These are phyloP conservation scores for Pampusana beccarii DNA, from an alignment of 2,113 vertebrate genomes.

Conservation along the genomic window DNA sequence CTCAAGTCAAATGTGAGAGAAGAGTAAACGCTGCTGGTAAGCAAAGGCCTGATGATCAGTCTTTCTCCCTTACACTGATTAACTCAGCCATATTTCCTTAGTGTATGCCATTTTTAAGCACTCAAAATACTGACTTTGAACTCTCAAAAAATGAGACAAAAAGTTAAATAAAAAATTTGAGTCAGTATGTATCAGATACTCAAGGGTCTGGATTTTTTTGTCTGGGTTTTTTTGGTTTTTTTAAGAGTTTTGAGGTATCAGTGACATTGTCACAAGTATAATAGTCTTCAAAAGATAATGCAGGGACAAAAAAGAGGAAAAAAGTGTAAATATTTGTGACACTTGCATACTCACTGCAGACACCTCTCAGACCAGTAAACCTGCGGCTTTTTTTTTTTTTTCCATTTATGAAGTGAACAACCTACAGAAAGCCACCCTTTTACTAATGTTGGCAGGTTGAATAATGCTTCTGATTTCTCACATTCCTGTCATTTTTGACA, in stretches of 20 bases:
- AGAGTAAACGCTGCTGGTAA: rapidly evolving
- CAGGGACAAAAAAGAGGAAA: background rate
- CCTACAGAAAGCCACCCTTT: background rate
- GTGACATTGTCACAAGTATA: background rate
- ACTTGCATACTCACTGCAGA: background rate
- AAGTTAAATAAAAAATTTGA: background rate
- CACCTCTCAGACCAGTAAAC: background rate
- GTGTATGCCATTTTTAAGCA: background rate
- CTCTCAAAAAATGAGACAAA: background rate
- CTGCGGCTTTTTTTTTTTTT: background rate
- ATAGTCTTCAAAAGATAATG: background rate
- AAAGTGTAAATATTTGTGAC: background rate
- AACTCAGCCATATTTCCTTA: background rate
- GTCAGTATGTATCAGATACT: background rate
- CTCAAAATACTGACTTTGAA: background rate
- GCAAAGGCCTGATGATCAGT: background rate
- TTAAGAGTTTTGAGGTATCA: background rate
- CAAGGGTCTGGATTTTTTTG: rapidly evolving
- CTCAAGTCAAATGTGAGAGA: background rate
- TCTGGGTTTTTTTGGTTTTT: background rate
- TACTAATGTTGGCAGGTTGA: background rate
- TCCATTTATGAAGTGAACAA: background rate
- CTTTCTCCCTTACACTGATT: background rate
- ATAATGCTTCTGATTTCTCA: background rate
- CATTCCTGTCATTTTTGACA: background rate